phyloP scores from a whole-genome alignment of 2,113 vertebrate genomes.

The Riparia riparia region DNA sequence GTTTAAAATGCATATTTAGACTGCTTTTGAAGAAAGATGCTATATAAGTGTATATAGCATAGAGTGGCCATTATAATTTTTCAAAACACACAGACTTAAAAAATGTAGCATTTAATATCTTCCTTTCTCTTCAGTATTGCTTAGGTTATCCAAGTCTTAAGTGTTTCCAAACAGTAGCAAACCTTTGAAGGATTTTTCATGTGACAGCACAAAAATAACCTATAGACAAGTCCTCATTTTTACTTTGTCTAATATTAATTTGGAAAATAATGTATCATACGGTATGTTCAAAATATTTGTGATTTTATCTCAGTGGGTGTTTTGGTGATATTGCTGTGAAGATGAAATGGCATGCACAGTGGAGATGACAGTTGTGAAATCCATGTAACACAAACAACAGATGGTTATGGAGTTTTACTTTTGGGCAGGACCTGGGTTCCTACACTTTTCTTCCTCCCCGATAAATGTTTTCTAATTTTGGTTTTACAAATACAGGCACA shows the following conservation, averaged over 20 bases:
- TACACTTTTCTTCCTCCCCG: slow-evolving; percentile 11
- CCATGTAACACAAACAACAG: slow-evolving; percentile 56
- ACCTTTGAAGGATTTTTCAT: not conserved
- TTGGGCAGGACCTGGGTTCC: not conserved
- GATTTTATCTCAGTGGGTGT: slow-evolving; percentile 43
- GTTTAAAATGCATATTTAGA: not conserved
- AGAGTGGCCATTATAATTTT: not conserved
- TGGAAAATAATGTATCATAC: not conserved
- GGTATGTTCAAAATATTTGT: slow-evolving; percentile 55
- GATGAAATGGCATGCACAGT: slow-evolving; percentile 26
- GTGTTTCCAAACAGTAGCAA: not conserved
- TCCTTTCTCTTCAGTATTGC: not conserved
- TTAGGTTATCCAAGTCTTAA: not conserved
- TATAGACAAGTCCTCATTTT: not conserved
- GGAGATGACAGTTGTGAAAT: slow-evolving; percentile 61
- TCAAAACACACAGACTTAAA: not conserved
- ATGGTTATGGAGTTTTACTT: slow-evolving; percentile 54
- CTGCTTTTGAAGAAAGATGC: not conserved
- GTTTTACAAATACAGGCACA: not conserved
- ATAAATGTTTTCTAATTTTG: not conserved
- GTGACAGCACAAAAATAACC: not conserved
- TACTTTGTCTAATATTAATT: slow-evolving; percentile 20
- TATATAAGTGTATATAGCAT: not conserved
- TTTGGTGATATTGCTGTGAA: slow-evolving; percentile 35
- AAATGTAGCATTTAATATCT: not conserved